Evolutionary conservation across 1,140 invertebrate genomes (phyloP).

Genomic region (Calliphora vicina): DNA sequence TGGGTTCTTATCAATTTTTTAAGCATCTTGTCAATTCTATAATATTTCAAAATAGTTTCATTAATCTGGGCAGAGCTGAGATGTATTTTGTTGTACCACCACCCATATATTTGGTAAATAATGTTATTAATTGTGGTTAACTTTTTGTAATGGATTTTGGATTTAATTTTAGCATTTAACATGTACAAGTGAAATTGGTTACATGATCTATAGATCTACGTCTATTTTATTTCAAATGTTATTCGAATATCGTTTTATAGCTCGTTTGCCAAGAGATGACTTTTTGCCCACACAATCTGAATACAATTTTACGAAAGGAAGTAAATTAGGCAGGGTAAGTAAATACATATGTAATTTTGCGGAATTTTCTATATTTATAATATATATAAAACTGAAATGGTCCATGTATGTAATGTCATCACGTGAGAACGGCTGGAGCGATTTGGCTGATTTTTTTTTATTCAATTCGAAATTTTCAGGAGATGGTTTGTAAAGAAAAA

Average conservation of each 20-base stretch:
- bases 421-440: no score
- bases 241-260: slow-evolving; percentile 66
- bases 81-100: slow-evolving; percentile 67
- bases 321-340: slow-evolving; percentile 50
- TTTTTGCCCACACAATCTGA: slow-evolving; percentile 66
- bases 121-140: slow-evolving; percentile 62
- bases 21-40: slow-evolving; percentile 67
- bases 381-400: no score
- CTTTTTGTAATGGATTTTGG: slow-evolving; percentile 46
- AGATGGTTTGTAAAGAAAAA: no score
- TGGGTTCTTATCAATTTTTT: slow-evolving; percentile 66
- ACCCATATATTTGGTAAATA: slow-evolving; percentile 66
- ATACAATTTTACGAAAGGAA: slow-evolving; percentile 48
- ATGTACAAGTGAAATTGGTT: slow-evolving; percentile 55
- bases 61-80: slow-evolving; percentile 66
- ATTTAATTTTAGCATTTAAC: slow-evolving; percentile 49
- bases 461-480: no score
- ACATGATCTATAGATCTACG: slow-evolving; percentile 62
- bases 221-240: slow-evolving; percentile 69
- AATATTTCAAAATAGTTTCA: slow-evolving; percentile 66
- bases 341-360: no score
- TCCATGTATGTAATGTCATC: no score
- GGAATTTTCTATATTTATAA: no score
- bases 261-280: slow-evolving; percentile 66
- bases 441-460: no score